A percentile compares a stretch with the other conserved stretches of the same genome.
Evolutionary conservation across 2,888 invertebrate species (phyloP).

Genomic region (Toxonevra muliebris): DNA sequence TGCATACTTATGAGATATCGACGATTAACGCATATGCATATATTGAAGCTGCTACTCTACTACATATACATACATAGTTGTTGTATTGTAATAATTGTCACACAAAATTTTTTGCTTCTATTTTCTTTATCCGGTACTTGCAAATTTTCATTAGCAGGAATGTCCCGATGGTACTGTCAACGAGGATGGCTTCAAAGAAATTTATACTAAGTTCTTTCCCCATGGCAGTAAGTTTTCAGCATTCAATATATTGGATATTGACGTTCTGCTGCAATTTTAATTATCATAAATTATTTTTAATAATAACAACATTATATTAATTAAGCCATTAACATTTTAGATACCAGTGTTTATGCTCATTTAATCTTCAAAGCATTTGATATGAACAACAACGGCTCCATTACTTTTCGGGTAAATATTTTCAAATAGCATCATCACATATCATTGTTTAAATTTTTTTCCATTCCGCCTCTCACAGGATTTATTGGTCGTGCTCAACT

Average conservation of each 20-base stretch:
- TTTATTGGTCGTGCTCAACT: conserved; percentile 90
- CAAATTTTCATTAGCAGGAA: conserved; percentile 74
- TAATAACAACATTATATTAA: not conserved
- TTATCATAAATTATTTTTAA: conserved; percentile 6
- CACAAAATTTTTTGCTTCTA: not conserved
- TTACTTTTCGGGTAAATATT: conserved; percentile 92
- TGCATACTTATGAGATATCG: too few relatives aligned
- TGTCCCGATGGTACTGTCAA: conserved; percentile 97
- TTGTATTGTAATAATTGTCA: not conserved
- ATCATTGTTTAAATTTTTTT: conserved; percentile 10
- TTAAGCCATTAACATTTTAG: conserved; percentile 69
- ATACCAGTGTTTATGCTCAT: conserved; percentile 95
- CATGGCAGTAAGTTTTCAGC: conserved; percentile 88
- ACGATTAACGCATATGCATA: too few relatives aligned
- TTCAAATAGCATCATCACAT: conserved; percentile 22
- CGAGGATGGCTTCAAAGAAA: conserved; percentile 97
- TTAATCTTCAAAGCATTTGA: conserved; percentile 99
- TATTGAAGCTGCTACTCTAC: too few relatives aligned
- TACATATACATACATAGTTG: too few relatives aligned
- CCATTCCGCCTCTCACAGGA: conserved; percentile 72
- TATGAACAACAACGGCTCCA: conserved; percentile 95
- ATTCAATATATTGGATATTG: not conserved
- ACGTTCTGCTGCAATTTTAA: not conserved
- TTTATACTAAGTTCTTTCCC: conserved; percentile 98
- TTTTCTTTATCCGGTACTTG: not conserved